Evolutionary conservation across 2,113 vertebrate genomes (phyloP), one percentile per base, ranked within the genome.

Genomic region (Cebus imitator): DNA sequence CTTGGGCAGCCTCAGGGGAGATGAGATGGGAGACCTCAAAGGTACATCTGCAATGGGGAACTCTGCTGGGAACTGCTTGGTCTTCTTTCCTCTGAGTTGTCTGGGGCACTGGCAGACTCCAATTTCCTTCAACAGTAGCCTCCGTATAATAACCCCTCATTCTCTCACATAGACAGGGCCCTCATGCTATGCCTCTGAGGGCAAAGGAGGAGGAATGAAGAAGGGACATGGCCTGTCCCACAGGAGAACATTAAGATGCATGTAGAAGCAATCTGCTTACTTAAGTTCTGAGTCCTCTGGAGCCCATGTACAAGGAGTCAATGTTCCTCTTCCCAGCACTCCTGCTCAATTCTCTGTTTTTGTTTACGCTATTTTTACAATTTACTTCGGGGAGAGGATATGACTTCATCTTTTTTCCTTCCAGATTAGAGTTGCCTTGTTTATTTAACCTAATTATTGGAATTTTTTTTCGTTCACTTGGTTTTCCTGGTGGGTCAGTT

Each of bases 361-460:
- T 93, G 72, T 87, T 94, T 72, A 86, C 35, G n/a, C 8, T 81
- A 89, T 43, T 52, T 92, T 89, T 48, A 70, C 13, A 32, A 40
- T 23, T 87, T 76, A 82, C 55, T 2, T 52, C 48, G 52, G 43
- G 45, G 55, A 90, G 37, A 76, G 78, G 87, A 70, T 82, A 52
- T 93, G 83, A 93, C 79, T 70, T 90, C 93, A 96, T 88, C 5
- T 57, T 76, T 96, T 70, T 92, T 52, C 58, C 76, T 87, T 90
- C 81, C 79, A 88, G 57, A 89, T 94, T 58, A 95, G 4, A 61
- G 37, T 20, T 27, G 18, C 73, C 30, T 95, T 73, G 91, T 95
- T 95, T 86, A 92, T 55, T 94, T 88, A 91, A 68, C n/a, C 30
- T 89, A 92, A 94, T 87, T 88, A 93, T 93, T 85, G 52, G 52